Base-by-base conservation (phyloP, 2,113 vertebrate genomes). In the Empidonax alnorum region DNA sequence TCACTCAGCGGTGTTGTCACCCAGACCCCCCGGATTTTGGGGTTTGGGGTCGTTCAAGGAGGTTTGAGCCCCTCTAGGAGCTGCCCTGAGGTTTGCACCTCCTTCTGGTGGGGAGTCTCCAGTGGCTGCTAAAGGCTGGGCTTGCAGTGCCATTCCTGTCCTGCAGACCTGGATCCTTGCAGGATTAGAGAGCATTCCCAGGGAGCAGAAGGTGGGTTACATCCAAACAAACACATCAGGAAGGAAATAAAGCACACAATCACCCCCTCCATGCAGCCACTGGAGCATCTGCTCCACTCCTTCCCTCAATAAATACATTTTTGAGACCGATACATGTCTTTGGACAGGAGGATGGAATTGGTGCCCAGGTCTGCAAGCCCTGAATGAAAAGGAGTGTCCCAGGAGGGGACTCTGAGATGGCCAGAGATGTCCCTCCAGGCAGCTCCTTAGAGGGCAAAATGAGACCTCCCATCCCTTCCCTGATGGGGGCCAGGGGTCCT, bases 1-100 rank as follows among this genome's bases (percentile, higher is more conserved):
- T 41, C 1, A 2, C 20, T 67, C 12, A 6, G 10, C 1, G 3
- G 9, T 9, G 18, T 6, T 31, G 50, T 39, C 21, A 49, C 27
- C 28, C 63, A 1, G 12, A 80, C 21, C 20, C 15, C 10, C 16
- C 15, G 35, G 4, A 42, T 66, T 69, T 69, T 15, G 9, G 9
- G 39, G 7, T 31, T 72, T 58, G 33, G 16, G n/a, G 39, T 12
- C 52, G 19, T 58, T 42, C 33, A 37, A 69, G 49, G 49, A 52
- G 17, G 10, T 47, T 39, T 82, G 71, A 82, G 27, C 17, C 30
- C 7, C 6, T 55, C 52, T 11, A 28, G 35, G 37, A 30, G 14
- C 8, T 23, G 3, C 12, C 28, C 5, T 23, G 25, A 19, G n/a
- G 35, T 27, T 67, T 30, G 8, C 22, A 72, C 2, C 2, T 46